Evolutionary conservation across 2,113 vertebrate genomes (phyloP).

Genomic region (Pteropus alecto): DNA sequence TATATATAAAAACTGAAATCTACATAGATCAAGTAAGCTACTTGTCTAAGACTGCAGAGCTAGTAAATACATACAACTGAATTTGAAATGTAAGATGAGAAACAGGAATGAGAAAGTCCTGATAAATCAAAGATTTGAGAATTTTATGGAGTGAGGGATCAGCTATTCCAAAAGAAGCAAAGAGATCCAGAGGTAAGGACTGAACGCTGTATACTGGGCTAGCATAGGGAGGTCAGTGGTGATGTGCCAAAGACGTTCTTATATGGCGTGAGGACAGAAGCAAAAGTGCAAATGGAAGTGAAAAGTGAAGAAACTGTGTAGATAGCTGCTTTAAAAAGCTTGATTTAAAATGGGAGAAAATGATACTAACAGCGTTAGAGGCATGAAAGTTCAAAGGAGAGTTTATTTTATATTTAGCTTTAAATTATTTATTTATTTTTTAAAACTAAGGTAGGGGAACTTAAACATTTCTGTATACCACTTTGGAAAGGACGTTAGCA

Average conservation of each 20-base stretch:
- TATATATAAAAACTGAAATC: not conserved
- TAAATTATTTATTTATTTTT: not conserved
- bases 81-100: not conserved
- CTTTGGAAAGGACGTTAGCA: not conserved
- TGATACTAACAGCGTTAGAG: not conserved
- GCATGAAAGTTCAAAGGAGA: not conserved
- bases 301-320: not conserved
- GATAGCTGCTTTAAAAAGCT: not conserved
- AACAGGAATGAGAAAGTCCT: not conserved
- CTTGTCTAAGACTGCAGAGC: not conserved
- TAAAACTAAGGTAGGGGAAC: not conserved
- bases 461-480: not conserved
- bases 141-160: not conserved
- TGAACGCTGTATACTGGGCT: not conserved
- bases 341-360: not conserved
- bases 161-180: not conserved
- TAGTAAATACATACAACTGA: not conserved
- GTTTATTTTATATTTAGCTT: not conserved
- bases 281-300: not conserved
- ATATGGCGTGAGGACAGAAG: not conserved
- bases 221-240: accelerated
- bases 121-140: not conserved
- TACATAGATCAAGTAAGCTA: not conserved
- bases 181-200: not conserved
- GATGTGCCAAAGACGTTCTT: not conserved